Percentiles rank a stretch among this genome's conserved stretches.
Evolutionary conservation across 1,140 invertebrate genomes (phyloP).

Genomic region (Subanguina moxae): DNA sequence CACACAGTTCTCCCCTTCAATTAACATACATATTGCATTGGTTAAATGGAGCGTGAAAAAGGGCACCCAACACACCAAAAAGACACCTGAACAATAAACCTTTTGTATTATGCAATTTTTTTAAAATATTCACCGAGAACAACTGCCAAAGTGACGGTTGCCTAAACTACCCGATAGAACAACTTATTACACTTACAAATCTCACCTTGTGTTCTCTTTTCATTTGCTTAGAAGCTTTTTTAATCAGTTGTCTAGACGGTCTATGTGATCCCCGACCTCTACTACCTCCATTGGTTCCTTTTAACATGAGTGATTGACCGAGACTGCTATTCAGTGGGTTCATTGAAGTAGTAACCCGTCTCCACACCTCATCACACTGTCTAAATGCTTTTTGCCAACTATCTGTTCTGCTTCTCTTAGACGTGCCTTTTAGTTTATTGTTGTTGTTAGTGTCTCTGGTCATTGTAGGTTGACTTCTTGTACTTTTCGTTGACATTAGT

Average conservation of each 20-base stretch:
- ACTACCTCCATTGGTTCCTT: background rate
- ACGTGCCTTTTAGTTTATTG: background rate
- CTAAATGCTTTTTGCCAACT: conserved; percentile 20
- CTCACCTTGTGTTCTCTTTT: conserved; percentile 79
- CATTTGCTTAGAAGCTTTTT: conserved; percentile 57
- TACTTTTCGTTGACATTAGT: background rate
- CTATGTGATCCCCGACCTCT: background rate
- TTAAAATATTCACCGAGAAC: conserved; percentile 77
- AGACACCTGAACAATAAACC: conserved; percentile 64
- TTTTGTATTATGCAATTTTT: background rate
- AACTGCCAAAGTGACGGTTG: conserved; percentile 97
- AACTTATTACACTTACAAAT: too few relatives aligned
- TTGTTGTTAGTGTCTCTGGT: background rate
- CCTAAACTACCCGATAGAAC: too few relatives aligned
- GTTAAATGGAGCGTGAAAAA: conserved; percentile 86
- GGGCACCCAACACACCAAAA: conserved; percentile 64
- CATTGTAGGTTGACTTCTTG: background rate
- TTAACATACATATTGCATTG: conserved; percentile 88
- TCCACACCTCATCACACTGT: conserved; percentile 19
- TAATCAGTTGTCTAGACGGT: conserved; percentile 50
- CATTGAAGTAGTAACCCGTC: conserved; percentile 17
- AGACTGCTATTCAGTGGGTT: too few relatives aligned
- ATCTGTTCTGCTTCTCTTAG: conserved; percentile 3
- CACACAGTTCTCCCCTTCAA: conserved; percentile 72
- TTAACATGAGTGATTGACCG: background rate